Evolutionary conservation across 2,113 vertebrate genomes (phyloP), one percentile per base, ranked within the genome.

Genomic region (Eptesicus fuscus): DNA sequence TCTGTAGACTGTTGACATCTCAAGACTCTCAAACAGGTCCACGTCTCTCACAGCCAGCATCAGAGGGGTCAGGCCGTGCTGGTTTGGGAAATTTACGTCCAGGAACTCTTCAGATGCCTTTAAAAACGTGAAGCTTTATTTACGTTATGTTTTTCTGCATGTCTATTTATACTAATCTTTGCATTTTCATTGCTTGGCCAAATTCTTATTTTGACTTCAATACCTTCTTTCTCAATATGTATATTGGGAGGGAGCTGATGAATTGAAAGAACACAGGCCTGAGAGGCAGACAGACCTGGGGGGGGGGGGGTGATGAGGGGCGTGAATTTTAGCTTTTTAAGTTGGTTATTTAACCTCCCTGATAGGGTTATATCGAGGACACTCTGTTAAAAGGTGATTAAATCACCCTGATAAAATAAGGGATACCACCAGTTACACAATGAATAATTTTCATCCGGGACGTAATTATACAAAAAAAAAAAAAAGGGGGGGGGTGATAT

Each of bases 41-140:
- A 98, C 96, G 30, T 99, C 99, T 95, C 98, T 97, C 82, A 98
- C 98, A 35, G 98, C 97, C 32, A 99, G 97, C 98, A 98, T 99
- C 91, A 98, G 89, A 25, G 98, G 95, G 5, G 98, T 99, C 93
- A 97, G 86, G 7, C 98, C 98, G 17, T 98, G 97, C 5, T 94
- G 93, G 95, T 99, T 98, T 51, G 97, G 97, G 74, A 96, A 93
- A 59, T 99, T 98, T 78, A 98, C 92, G n/a, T 99, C 98, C 93
- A 98, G 74, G 28, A 90, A n/a, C 40, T 98, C 94, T 73, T 95
- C 89, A 87, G 97, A 96, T 76, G 56, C 88, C 98, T 98, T 96
- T 90, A 93, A 79, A 93, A 93, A 95, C 12, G 95, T n/a, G 91
- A 96, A 53, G 1, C 35, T 89, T 91, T 82, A 69, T 74, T 90